A percentile compares a stretch with the other conserved stretches of the same genome.
Evolutionary conservation across 2,113 vertebrate genomes (phyloP).

Genomic region (Nyctibius bracteatus): DNA sequence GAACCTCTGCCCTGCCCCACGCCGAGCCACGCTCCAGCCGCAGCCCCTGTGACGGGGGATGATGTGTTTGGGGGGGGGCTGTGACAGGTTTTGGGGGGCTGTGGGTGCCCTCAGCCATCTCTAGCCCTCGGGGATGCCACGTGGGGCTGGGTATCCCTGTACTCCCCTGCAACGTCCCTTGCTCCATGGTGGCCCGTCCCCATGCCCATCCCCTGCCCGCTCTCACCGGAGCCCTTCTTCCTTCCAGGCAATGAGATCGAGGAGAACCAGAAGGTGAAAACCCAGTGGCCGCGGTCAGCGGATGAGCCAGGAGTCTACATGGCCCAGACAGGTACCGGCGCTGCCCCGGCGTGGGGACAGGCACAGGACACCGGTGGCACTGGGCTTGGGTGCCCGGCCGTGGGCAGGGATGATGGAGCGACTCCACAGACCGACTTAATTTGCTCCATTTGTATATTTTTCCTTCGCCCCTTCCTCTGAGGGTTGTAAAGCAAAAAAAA

Average conservation of each 20-base stretch:
- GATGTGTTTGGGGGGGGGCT: neutral
- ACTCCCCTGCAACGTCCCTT: too few species aligned
- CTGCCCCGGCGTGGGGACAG: fast-evolving
- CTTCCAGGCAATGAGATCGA: slow-evolving; percentile 84
- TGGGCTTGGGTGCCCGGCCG: fast-evolving
- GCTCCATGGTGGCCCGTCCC: fast-evolving
- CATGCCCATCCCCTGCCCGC: fast-evolving
- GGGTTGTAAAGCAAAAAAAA: slow-evolving; percentile 40
- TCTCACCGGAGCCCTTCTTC: slow-evolving; percentile 36
- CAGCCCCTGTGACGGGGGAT: neutral
- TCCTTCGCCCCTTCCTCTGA: slow-evolving; percentile 31
- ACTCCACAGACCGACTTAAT: neutral
- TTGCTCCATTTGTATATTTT: slow-evolving; percentile 56
- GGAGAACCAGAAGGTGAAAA: slow-evolving; percentile 96
- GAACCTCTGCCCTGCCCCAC: neutral
- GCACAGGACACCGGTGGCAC: neutral
- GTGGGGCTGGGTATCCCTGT: fast-evolving
- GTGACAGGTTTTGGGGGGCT: neutral
- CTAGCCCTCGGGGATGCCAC: neutral
- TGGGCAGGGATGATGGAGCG: neutral
- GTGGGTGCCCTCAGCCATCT: neutral
- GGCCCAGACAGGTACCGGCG: slow-evolving; percentile 92
- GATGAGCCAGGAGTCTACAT: slow-evolving; percentile 96
- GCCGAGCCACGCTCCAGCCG: fast-evolving
- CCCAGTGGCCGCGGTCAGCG: slow-evolving; percentile 93